Conservation (phyloP, 2,113 vertebrate genomes). For the Madoqua kirkii region DNA sequence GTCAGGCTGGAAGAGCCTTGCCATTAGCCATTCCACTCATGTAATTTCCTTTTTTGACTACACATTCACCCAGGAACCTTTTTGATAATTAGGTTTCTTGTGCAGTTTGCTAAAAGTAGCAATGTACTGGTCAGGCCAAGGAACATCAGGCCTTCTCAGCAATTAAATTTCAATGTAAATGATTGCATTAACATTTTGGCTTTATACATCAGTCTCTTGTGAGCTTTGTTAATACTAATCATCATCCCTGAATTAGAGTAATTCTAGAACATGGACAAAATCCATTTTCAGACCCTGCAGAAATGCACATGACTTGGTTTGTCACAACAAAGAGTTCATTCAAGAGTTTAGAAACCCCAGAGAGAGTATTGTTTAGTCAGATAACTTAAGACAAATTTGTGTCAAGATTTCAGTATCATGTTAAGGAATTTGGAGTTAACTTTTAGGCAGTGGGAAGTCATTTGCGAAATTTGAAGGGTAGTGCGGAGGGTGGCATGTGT, state of each 20-base stretch:
- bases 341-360: background rate
- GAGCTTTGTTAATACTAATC: background rate
- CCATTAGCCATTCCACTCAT: background rate
- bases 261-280: background rate
- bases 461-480: background rate
- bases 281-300: background rate
- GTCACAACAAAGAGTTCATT: background rate
- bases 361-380: background rate
- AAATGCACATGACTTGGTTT: background rate
- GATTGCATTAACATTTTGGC: background rate
- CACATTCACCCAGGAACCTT: background rate
- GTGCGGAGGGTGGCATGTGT: background rate
- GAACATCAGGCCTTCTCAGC: background rate
- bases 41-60: background rate
- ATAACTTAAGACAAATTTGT: background rate
- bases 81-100: conserved; percentile 19
- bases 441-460: background rate
- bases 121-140: background rate
- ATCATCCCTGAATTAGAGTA: background rate
- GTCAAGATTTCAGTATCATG: background rate
- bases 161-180: conserved; percentile 29
- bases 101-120: background rate
- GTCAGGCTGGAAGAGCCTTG: background rate
- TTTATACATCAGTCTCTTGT: conserved; percentile 13
- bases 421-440: background rate